phyloP scores from a whole-genome alignment of 2,113 vertebrate genomes.

The Camelus dromedarius region DNA sequence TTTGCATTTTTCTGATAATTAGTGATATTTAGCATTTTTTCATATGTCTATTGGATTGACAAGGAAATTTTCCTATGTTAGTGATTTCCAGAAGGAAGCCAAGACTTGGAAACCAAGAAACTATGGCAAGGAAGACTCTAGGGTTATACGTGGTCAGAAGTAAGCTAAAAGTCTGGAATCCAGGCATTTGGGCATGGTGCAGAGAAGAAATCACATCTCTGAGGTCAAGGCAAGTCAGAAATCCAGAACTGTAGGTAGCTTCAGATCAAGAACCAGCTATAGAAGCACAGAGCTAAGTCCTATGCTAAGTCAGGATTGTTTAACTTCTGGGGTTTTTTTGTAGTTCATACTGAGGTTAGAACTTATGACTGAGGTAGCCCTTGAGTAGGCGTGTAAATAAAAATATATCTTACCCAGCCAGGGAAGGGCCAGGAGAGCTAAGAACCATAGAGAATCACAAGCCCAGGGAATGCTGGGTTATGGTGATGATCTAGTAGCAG shows the following conservation, averaged over 20 bases:
- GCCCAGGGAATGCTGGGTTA: neutral
- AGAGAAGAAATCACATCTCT: neutral
- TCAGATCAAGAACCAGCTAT: neutral
- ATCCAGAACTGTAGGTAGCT: constrained; percentile 25
- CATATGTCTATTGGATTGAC: neutral
- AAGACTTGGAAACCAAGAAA: constrained; percentile 17
- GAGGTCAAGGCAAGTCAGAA: neutral
- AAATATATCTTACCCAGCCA: neutral
- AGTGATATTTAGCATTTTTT: no score
- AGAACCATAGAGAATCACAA: neutral
- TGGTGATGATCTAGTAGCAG: neutral
- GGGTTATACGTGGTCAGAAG: neutral
- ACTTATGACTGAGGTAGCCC: neutral
- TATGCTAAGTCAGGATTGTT: neutral
- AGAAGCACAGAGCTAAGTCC: neutral
- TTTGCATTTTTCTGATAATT: no score
- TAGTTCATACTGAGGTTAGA: neutral
- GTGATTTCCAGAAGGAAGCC: neutral
- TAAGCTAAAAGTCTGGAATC: constrained; percentile 19
- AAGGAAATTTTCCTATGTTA: neutral
- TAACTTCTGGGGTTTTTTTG: neutral
- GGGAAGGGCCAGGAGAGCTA: neutral
- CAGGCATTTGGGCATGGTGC: neutral
- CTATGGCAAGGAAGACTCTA: neutral
- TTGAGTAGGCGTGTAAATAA: neutral